phyloP scores from a whole-genome alignment of 2,888 invertebrate genomes.

The Ectemnius cavifrons region DNA sequence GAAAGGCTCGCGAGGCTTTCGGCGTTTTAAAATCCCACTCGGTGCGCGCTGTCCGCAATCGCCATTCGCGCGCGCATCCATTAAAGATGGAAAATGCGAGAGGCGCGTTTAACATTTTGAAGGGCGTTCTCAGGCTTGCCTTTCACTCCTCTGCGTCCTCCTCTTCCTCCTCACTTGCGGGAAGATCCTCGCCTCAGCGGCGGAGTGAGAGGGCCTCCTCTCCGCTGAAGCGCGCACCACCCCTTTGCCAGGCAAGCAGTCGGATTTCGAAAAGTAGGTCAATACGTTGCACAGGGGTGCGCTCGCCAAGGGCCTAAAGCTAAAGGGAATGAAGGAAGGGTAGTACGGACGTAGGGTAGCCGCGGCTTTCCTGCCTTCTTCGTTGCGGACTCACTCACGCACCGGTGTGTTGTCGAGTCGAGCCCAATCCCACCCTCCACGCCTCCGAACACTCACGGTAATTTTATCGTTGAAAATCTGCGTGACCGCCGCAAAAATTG shows the following conservation, averaged over 20 bases:
- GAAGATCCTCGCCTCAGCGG: conserved; percentile 5
- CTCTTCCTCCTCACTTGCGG: neutral
- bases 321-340: conserved; percentile 12
- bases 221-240: conserved; percentile 1
- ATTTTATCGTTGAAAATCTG: conserved; percentile 56
- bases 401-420: no score
- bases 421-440: conserved; percentile 21
- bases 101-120: conserved; percentile 7
- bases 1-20: neutral
- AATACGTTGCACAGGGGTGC: neutral
- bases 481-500: conserved; percentile 36
- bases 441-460: conserved; percentile 18
- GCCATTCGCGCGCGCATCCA: neutral
- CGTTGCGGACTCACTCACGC: no score
- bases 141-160: no score
- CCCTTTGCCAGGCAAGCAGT: neutral
- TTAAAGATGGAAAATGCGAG: neutral
- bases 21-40: neutral
- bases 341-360: conserved; percentile 16
- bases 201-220: conserved; percentile 5
- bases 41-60: neutral
- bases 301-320: conserved; percentile 2
- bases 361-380: neutral
- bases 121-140: neutral
- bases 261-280: conserved; percentile 33